phyloP scores from a whole-genome alignment of 2,888 invertebrate species.

The Ophion costatus region DNA sequence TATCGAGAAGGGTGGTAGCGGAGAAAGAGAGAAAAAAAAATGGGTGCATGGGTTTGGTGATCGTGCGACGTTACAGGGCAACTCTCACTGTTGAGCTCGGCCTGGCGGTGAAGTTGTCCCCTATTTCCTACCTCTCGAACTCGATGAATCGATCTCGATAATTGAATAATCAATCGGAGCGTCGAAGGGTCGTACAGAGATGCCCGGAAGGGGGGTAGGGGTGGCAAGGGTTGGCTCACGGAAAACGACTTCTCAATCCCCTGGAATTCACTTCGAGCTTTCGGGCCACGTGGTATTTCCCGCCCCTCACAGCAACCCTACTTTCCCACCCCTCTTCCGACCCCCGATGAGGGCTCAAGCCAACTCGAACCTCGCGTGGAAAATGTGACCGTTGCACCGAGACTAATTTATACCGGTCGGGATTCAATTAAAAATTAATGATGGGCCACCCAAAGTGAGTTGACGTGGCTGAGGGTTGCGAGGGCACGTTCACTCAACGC shows the following conservation, averaged over 20 bases:
- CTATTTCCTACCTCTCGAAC: constrained; percentile 74
- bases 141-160: constrained; percentile 79
- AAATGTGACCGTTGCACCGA: constrained; percentile 59
- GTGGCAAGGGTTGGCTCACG: constrained; percentile 16
- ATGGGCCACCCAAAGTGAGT: constrained; percentile 19
- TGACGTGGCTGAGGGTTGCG: background rate
- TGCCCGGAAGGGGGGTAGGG: background rate
- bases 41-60: background rate
- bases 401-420: constrained; percentile 74
- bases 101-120: constrained; percentile 71
- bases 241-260: constrained; percentile 54
- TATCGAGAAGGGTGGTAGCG: constrained; percentile 5
- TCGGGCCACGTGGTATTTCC: constrained; percentile 27
- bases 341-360: constrained; percentile 1
- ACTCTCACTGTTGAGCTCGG: constrained; percentile 14
- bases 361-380: constrained; percentile 36
- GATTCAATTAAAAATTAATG: constrained; percentile 75
- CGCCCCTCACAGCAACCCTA: background rate
- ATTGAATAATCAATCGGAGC: constrained; percentile 80
- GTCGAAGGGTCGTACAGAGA: constrained; percentile 53
- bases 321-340: background rate
- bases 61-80: constrained; percentile 32
- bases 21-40: constrained; percentile 25
- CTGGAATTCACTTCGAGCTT: constrained; percentile 47
- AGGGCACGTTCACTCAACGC: background rate